Evolutionary conservation across 2,797 vertebrate genomes (phyloP).

Genomic region (Denticeps clupeoides): DNA sequence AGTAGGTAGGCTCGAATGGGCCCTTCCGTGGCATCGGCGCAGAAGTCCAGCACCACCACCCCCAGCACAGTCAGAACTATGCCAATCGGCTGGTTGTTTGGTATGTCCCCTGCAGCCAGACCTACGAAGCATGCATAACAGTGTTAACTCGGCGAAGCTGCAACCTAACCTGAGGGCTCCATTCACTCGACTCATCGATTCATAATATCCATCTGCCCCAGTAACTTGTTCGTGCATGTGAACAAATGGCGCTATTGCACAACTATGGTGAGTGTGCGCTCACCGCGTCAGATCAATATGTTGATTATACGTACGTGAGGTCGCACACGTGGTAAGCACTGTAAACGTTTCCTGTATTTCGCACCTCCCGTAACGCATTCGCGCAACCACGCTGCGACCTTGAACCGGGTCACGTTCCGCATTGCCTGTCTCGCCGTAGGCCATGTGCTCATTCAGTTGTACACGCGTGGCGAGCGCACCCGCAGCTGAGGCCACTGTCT

Average conservation of each 20-base stretch:
- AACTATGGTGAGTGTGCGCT: too few species aligned
- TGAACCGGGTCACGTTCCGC: background rate
- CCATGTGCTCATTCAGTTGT: background rate
- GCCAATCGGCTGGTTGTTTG: conserved; percentile 75
- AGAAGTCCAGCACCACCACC: conserved; percentile 91
- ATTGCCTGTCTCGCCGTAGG: background rate
- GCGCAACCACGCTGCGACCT: background rate
- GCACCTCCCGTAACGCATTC: conserved; percentile 30
- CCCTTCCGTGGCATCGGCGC: conserved; percentile 84
- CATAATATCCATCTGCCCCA: background rate
- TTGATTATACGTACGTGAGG: too few species aligned
- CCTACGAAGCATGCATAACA: conserved; percentile 45
- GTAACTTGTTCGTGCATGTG: background rate
- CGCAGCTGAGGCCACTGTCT: background rate
- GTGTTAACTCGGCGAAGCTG: background rate
- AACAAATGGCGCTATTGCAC: too few species aligned
- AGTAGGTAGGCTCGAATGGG: conserved; percentile 91
- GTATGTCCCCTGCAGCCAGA: conserved; percentile 74
- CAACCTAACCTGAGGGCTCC: background rate
- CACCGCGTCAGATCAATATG: too few species aligned
- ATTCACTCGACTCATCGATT: conserved; percentile 2
- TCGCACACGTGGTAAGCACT: too few species aligned
- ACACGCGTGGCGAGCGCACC: background rate
- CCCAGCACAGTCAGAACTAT: conserved; percentile 91
- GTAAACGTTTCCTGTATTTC: conserved; percentile 7